These are phyloP conservation scores for Potamarius usumacintae DNA, from an alignment of 2,113 vertebrate species.

Conservation along the genomic window DNA sequence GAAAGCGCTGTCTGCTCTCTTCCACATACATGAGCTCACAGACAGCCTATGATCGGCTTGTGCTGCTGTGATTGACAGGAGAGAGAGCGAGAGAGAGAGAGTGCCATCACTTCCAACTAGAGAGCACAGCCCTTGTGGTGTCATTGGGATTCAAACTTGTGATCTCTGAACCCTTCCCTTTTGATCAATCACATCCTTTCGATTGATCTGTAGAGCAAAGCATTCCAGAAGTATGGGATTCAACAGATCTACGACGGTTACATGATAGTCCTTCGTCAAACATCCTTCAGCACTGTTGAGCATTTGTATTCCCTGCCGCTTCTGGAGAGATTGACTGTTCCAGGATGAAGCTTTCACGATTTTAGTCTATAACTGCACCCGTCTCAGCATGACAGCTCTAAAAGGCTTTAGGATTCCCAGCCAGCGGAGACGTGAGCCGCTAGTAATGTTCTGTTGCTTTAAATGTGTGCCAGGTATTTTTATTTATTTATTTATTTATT, in stretches of 20 bases:
- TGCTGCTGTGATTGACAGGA: not conserved
- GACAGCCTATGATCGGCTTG: not conserved
- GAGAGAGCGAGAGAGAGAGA: not conserved
- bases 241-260: not conserved
- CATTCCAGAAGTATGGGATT: not conserved
- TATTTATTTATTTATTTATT: not conserved
- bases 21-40: not conserved
- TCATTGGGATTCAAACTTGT: not conserved
- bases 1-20: not conserved
- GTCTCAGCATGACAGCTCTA: constrained; percentile 15
- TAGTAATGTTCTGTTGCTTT: not conserved
- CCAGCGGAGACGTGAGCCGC: not conserved
- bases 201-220: not conserved
- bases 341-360: constrained; percentile 6
- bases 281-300: not conserved
- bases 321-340: constrained; percentile 20
- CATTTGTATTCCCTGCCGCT: not conserved
- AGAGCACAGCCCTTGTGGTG: not conserved
- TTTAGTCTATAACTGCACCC: not conserved
- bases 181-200: too few species aligned
- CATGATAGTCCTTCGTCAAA: constrained; percentile 23
- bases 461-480: not conserved
- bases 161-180: not conserved
- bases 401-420: not conserved
- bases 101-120: not conserved